A percentile compares a stretch with the other conserved stretches of the same genome.
These are phyloP conservation scores for Peromyscus maniculatus DNA, from an alignment of 2,113 vertebrate species.

Conservation along the genomic window DNA sequence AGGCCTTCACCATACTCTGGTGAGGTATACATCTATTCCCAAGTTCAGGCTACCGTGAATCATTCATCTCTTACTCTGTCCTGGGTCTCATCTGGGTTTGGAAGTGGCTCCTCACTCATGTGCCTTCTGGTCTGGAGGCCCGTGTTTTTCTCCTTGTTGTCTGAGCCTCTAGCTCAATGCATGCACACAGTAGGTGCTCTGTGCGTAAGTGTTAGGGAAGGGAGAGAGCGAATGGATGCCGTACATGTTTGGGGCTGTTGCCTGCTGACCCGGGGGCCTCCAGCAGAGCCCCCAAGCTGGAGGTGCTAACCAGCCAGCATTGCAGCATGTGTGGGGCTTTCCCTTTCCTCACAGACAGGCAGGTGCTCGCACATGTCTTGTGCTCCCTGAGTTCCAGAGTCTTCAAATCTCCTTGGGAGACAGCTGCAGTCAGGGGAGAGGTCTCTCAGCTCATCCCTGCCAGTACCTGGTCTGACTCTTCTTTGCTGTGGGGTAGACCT, in stretches of 20 bases:
- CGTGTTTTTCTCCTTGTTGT: fast-evolving
- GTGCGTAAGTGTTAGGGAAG: fast-evolving
- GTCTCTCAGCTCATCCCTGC: fast-evolving
- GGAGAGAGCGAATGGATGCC: fast-evolving
- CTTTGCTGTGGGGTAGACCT: neutral
- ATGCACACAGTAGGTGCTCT: fast-evolving
- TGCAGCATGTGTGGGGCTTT: no score
- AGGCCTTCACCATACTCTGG: fast-evolving
- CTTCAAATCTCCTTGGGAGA: fast-evolving
- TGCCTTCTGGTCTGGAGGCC: neutral
- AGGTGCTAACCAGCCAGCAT: neutral
- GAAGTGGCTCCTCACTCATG: fast-evolving
- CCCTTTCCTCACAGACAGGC: no score
- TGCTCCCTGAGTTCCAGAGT: fast-evolving
- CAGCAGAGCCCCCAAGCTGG: neutral
- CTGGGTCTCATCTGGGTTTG: neutral
- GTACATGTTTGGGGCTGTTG: fast-evolving
- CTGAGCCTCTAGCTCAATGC: fast-evolving
- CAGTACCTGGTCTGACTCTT: fast-evolving
- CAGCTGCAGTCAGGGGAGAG: fast-evolving
- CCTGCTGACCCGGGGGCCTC: fast-evolving
- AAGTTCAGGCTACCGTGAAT: fast-evolving
- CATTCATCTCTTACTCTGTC: fast-evolving
- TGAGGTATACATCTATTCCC: fast-evolving
- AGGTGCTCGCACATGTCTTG: fast-evolving